Evolutionary conservation across 2,888 invertebrate species (phyloP).

Genomic region (Sphaerophoria rueppellii): DNA sequence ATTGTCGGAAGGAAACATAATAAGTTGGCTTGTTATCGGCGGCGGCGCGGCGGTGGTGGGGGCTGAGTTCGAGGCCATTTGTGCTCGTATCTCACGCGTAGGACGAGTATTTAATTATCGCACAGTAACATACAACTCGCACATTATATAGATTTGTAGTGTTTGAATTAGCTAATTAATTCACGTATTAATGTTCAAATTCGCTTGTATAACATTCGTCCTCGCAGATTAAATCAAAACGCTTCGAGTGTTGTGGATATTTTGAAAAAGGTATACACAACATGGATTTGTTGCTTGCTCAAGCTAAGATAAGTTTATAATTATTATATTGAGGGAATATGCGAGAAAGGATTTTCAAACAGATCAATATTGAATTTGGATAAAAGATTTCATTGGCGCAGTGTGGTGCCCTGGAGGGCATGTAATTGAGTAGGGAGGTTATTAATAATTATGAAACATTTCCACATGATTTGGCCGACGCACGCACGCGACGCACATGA

Average conservation of each 20-base stretch:
- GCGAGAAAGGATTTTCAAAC: constrained; percentile 9
- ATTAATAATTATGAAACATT: constrained; percentile 68
- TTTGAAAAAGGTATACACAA: constrained; percentile 3
- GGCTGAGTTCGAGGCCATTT: constrained; percentile 9
- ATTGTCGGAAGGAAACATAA: constrained; percentile 18
- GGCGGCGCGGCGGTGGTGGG: neutral
- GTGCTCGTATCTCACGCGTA: constrained; percentile 10
- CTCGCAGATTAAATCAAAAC: constrained; percentile 65
- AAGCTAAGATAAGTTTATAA: constrained; percentile 45
- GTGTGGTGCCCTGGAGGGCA: neutral
- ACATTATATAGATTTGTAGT: constrained; percentile 59
- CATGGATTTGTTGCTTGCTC: constrained; percentile 48
- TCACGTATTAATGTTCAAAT: constrained; percentile 69
- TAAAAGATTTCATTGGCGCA: constrained; percentile 36
- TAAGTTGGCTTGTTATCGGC: neutral
- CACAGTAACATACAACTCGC: constrained; percentile 26
- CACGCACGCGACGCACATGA: too few relatives aligned
- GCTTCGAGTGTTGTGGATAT: constrained; percentile 48
- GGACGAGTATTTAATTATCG: constrained; percentile 69
- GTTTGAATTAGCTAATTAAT: constrained; percentile 73
- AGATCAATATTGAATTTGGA: constrained; percentile 53
- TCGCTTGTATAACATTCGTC: constrained; percentile 55
- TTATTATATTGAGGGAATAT: neutral
- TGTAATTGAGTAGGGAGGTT: constrained; percentile 10
- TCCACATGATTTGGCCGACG: constrained; percentile 56